Conservation (phyloP, 2,113 vertebrate genomes). For the Hippotragus niger region DNA sequence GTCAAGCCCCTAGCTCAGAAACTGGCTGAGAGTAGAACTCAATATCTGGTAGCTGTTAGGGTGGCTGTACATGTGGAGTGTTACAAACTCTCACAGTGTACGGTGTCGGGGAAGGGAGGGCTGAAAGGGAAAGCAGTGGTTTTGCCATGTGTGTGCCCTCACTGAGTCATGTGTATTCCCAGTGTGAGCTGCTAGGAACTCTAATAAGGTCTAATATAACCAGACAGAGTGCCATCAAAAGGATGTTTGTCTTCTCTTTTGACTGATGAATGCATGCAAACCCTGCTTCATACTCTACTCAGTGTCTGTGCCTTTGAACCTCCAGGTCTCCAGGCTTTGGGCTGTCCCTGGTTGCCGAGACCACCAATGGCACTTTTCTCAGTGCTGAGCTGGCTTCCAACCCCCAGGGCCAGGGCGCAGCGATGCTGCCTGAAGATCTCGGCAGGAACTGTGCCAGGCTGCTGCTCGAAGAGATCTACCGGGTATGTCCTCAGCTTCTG, state of each 20-base stretch:
- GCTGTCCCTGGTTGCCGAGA: conserved; percentile 92
- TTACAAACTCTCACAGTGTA: not conserved
- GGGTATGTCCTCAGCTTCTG: conserved; percentile 82
- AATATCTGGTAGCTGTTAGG: not conserved
- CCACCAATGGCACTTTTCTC: conserved; percentile 88
- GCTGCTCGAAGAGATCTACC: conserved; percentile 93
- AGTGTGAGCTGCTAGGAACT: not conserved
- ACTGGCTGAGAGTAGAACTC: not conserved
- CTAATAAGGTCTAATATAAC: not conserved
- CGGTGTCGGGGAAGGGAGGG: not conserved
- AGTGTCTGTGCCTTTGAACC: conserved; percentile 29
- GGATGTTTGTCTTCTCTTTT: not conserved
- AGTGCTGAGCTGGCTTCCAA: conserved; percentile 93
- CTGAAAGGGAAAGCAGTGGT: not conserved
- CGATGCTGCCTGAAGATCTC: conserved; percentile 92
- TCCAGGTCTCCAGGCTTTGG: conserved; percentile 96
- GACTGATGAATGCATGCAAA: not conserved
- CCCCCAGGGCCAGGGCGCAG: conserved; percentile 90
- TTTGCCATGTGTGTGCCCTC: not conserved
- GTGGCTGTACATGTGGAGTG: not conserved
- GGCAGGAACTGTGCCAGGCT: conserved; percentile 92
- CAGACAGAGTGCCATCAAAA: not conserved
- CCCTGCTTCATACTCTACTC: not conserved
- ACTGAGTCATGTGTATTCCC: not conserved
- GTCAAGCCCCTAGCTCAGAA: not conserved